Evolutionary conservation across 2,113 vertebrate genomes (phyloP).

Genomic region (Brachypteracias leptosomus): DNA sequence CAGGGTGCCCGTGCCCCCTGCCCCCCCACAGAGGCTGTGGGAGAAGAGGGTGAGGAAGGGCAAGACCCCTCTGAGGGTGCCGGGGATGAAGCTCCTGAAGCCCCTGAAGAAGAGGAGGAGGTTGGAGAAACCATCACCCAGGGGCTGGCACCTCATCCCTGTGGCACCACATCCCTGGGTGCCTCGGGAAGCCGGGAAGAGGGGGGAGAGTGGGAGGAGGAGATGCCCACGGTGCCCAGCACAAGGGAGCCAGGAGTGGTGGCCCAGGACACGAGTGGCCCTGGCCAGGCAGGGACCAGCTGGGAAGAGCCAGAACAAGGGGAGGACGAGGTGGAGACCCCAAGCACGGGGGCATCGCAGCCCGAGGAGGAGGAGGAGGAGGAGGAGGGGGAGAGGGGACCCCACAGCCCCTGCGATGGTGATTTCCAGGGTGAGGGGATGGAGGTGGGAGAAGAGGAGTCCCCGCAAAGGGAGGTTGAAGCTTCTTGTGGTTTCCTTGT

Average conservation of each 20-base stretch:
- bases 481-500: rapidly evolving
- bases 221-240: neutral
- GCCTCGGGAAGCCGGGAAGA: neutral
- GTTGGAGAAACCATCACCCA: rapidly evolving
- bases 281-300: rapidly evolving
- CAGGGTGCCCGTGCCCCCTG: rapidly evolving
- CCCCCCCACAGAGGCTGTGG: neutral
- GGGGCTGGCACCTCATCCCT: neutral
- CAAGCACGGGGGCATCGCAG: neutral
- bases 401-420: neutral
- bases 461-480: neutral
- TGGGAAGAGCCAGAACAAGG: neutral
- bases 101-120: neutral
- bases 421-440: neutral
- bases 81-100: rapidly evolving
- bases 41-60: neutral
- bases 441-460: neutral
- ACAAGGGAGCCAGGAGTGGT: neutral
- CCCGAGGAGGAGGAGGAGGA: conserved; percentile 4
- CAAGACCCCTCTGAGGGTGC: neutral
- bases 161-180: rapidly evolving
- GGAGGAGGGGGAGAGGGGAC: neutral
- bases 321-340: neutral
- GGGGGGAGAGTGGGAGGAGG: neutral
- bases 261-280: neutral